These are phyloP conservation scores for Mastigias papua DNA, from an alignment of 30 jellyfish, hydroid and myxozoan species.

Conservation along the genomic window DNA sequence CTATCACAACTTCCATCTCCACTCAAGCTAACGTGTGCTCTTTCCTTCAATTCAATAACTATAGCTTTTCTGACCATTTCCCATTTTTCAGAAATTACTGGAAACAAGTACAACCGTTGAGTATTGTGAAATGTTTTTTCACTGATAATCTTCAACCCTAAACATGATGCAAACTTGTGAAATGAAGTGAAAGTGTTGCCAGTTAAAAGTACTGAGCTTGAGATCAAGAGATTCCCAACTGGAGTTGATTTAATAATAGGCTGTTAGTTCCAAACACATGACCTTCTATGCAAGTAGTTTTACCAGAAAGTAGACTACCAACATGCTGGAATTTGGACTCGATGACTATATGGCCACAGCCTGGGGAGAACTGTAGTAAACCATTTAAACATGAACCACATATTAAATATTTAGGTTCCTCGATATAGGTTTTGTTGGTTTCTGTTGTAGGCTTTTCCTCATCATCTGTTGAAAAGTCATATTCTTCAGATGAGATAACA, in stretches of 20 bases:
- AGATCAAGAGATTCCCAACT: constrained; percentile 8
- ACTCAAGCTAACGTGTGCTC: not conserved
- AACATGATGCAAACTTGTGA: not conserved
- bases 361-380: constrained; percentile 1
- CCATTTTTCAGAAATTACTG: constrained; percentile 9
- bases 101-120: constrained; percentile 1
- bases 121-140: not conserved
- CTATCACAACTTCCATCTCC: constrained; percentile 49
- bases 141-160: not conserved
- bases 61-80: not conserved
- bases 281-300: constrained; percentile 6
- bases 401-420: constrained; percentile 8
- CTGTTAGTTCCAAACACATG: not conserved
- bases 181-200: not conserved
- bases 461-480: constrained; percentile 2
- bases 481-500: constrained; percentile 22
- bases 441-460: not conserved
- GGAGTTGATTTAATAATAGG: constrained; percentile 13
- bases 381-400: constrained; percentile 1
- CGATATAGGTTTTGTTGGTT: not conserved
- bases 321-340: not conserved
- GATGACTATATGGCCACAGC: constrained; percentile 2
- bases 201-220: constrained; percentile 7
- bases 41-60: not conserved
- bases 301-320: constrained; percentile 14